These are phyloP conservation scores for Gadopsis bispinosus DNA, from an alignment of 2,797 vertebrate species.

Conservation along the genomic window DNA sequence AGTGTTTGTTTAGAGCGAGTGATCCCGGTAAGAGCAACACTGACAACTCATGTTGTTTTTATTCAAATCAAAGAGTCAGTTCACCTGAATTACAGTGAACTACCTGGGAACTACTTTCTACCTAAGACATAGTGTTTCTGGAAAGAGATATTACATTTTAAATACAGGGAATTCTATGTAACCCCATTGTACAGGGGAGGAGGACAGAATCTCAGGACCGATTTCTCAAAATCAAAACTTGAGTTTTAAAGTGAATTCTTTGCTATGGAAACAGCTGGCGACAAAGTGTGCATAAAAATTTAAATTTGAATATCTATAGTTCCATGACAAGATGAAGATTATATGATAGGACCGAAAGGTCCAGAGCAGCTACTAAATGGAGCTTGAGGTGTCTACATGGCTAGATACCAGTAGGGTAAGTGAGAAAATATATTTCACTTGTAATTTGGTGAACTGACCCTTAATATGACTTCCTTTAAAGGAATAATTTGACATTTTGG, in stretches of 20 bases:
- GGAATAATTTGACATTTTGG: not conserved
- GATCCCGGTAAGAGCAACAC: conserved; percentile 58
- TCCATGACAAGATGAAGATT: not conserved
- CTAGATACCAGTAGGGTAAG: too few relatives aligned
- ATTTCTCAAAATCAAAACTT: not conserved
- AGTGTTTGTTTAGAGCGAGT: conserved; percentile 91
- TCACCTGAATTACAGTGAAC: not conserved
- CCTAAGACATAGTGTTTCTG: not conserved
- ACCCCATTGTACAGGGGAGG: not conserved
- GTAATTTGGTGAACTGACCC: not conserved
- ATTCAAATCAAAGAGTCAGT: not conserved
- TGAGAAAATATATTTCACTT: not conserved
- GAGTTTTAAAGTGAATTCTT: not conserved
- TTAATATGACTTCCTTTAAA: not conserved
- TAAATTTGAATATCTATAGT: not conserved
- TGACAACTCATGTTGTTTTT: too few relatives aligned
- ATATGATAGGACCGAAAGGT: not conserved
- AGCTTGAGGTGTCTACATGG: not conserved
- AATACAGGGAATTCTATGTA: not conserved
- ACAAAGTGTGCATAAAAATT: too few relatives aligned
- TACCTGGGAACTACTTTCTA: not conserved
- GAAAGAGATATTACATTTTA: not conserved
- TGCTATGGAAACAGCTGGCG: too few relatives aligned
- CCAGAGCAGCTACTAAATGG: not conserved
- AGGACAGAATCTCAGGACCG: not conserved